phyloP scores from a whole-genome alignment of 2,888 invertebrate genomes.

The Dynastes grantii region DNA sequence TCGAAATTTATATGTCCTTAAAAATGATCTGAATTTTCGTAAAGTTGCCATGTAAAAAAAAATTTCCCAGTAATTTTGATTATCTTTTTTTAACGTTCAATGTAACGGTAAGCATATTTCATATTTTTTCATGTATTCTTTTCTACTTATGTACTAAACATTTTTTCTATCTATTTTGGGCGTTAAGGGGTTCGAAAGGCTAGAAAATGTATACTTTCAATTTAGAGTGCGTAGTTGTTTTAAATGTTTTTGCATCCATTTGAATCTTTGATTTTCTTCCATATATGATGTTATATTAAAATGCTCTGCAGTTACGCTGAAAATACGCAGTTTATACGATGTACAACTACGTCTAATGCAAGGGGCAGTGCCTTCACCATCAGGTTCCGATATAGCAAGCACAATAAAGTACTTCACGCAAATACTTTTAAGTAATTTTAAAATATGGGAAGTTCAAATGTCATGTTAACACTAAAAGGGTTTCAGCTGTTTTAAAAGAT shows the following conservation, averaged over 20 bases:
- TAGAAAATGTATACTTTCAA: constrained; percentile 6
- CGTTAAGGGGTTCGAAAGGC: too few relatives aligned
- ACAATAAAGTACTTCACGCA: constrained; percentile 98
- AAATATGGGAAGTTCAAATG: neutral
- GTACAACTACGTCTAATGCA: constrained; percentile 94
- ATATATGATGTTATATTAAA: constrained; percentile 10
- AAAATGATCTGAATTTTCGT: too few relatives aligned
- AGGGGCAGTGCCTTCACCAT: constrained; percentile 92
- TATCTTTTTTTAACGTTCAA: too few relatives aligned
- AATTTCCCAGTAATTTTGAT: too few relatives aligned
- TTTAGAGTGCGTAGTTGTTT: neutral
- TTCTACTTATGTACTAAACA: too few relatives aligned
- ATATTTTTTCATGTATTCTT: too few relatives aligned
- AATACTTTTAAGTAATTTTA: constrained; percentile 88
- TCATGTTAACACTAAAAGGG: constrained; percentile 8
- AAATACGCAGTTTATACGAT: constrained; percentile 97
- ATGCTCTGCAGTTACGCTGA: constrained; percentile 88
- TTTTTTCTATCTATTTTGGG: too few relatives aligned
- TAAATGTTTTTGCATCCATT: constrained; percentile 12
- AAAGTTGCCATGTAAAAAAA: too few relatives aligned
- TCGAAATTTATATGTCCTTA: too few relatives aligned
- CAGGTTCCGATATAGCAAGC: constrained; percentile 96
- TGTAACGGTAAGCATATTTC: too few relatives aligned
- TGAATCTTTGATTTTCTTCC: neutral
- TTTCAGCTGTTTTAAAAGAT: constrained; percentile 94